Base-by-base conservation (phyloP, 2,113 vertebrate species). In the Pungitius pungitius region DNA sequence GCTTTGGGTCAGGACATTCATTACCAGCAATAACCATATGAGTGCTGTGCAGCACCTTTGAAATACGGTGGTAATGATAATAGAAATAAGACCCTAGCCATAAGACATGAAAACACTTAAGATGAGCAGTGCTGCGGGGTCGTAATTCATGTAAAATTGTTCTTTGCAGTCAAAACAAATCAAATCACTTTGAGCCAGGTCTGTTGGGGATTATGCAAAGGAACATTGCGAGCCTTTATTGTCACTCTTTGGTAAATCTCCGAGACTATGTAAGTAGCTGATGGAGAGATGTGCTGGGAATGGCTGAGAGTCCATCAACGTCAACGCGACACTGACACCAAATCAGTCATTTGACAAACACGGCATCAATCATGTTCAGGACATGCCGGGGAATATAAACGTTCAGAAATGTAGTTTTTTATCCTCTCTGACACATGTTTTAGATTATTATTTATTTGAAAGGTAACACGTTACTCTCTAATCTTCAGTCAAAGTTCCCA, bases 281-380 rank as follows among this genome's bases (percentile, higher is more conserved):
- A 63, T 13, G 30, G 27, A 35, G 12, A 18, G 58, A 71, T 86
- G 80, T 89, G 85, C 51, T 24, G 17, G 11, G 78, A 86, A 88
- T 88, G 40, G 55, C 58, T 67, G 55, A 63, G 40, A 78, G 58
- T 49, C 75, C 9, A 87, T 88, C 77, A 86, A 47, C 30, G 26
- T 63, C 20, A 75, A 77, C 1, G 15, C 0, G 3, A 49, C 27
- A 20, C 58, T 24, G 56, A 73, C 43, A 59, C 17, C 45, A 59
- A 75, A 82, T 74, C n/a, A 65, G 15, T 33, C 22, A 62, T 82
- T 63, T 57, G 42, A 83, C 37, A 75, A 78, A 85, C 33, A 64
- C 26, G n/a, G 6, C 39, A 73, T 82, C 83, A 45, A 68, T 67
- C 62, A 22, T 2, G 9, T 60, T 13, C 22, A 40, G 22, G 14